A percentile compares a stretch with the other conserved stretches of the same genome.
Conservation (phyloP, 2,888 invertebrate genomes). For the Trachelus iudaicus region DNA sequence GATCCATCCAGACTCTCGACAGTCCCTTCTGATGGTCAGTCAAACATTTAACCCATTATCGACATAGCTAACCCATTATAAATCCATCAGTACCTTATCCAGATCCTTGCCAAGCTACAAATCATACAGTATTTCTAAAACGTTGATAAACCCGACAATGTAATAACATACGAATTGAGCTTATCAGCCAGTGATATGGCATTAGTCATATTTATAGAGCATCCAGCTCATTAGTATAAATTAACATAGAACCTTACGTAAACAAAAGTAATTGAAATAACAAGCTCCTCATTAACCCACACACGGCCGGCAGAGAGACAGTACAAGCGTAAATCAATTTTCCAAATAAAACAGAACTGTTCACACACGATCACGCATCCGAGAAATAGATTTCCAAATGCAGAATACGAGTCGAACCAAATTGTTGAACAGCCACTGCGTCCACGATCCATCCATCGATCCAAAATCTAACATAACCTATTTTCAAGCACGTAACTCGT, state of each 20-base stretch:
- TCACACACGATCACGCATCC: background rate
- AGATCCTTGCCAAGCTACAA: too few species aligned
- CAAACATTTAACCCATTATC: background rate
- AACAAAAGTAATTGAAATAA: background rate
- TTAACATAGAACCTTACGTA: background rate
- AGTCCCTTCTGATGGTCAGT: background rate
- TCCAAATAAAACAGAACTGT: background rate
- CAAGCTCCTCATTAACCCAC: background rate
- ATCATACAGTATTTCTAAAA: background rate
- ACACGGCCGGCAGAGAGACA: background rate
- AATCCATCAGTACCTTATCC: background rate
- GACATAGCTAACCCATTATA: too few species aligned
- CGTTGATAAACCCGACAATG: background rate
- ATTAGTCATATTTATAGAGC: background rate
- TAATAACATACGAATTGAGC: background rate
- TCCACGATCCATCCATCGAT: background rate
- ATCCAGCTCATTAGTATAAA: background rate
- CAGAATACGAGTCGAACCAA: background rate
- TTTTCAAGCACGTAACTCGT: background rate
- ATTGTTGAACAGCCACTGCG: background rate
- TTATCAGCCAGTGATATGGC: background rate
- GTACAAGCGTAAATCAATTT: background rate
- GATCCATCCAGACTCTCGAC: background rate
- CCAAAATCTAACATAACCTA: background rate
- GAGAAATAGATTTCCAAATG: background rate